Evolutionary conservation across 2,888 invertebrate genomes (phyloP), one percentile per base, ranked within the genome.

Genomic region (Drosophila aldrichi): DNA sequence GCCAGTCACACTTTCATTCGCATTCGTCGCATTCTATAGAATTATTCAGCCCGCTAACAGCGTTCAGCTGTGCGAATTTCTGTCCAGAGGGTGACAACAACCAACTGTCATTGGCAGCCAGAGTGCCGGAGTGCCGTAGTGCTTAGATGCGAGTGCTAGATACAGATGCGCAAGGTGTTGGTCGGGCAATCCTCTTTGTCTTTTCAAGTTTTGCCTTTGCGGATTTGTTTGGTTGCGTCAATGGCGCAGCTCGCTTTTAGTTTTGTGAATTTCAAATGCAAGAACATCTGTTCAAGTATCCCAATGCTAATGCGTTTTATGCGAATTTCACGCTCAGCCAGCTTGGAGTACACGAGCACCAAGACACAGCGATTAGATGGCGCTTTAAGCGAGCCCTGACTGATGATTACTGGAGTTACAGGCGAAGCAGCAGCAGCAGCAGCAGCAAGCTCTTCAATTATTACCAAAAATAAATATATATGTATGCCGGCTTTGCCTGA

Each of bases 201-300:
- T 74, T 57, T 56, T 34, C 66, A 63, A 65, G 48, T 46, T 72
- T 57, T 40, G 65, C 61, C 60, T 55, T 71, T 64, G 57, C 71
- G 68, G 79, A 70, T 64, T 74, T 74, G 67, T 74, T 74, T 62
- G 55, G 59, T 16, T 29, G 46, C 58, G 43, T 59, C 55, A 70
- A 52, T 66, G 52, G 41, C 62, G 57, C 61, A 52, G 41, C 64
- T 82, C 83, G 89, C 91, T 90, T 91, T 89, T 91, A 91, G 91
- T 92, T 91, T 91, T 91, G 91, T 91, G 91, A 91, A 92, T 92
- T 90, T 83, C 74, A 89, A 92, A 91, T 91, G 83, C 89, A 85
- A 84, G 85, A 88, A 92, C 92, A 92, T 92, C 92, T 92, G 92
- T 91, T 92, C 90, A 81, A 92, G 91, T 90, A 89, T 51, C 65